phyloP scores from a whole-genome alignment of 2,888 invertebrate species.

The Tachina grossa region DNA sequence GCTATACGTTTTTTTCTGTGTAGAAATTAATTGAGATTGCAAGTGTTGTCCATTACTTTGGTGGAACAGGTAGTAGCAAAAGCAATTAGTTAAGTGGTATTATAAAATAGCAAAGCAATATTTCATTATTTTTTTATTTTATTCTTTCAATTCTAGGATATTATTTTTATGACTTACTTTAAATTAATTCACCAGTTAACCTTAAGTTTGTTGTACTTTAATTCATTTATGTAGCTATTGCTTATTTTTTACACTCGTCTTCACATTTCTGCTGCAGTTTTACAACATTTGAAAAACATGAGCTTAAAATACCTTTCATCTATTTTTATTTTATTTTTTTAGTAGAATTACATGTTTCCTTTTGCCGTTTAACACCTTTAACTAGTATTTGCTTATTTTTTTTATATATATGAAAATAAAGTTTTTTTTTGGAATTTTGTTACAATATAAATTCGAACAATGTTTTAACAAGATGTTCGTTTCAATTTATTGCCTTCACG shows the following conservation, averaged over 20 bases:
- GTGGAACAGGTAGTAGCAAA: not conserved
- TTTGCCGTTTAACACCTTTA: constrained; percentile 53
- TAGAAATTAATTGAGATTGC: not conserved
- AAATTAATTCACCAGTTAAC: not conserved
- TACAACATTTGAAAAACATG: not conserved
- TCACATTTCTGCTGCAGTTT: not conserved
- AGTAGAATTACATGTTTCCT: constrained; percentile 5
- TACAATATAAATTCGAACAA: constrained; percentile 65
- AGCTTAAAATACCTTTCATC: not conserved
- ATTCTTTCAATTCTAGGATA: not conserved
- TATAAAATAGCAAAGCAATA: not conserved
- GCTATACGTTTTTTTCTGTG: too few relatives aligned
- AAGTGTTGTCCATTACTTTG: constrained; percentile 17
- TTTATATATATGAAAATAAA: not conserved
- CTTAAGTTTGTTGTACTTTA: not conserved
- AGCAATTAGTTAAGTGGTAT: constrained; percentile 6
- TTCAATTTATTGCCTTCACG: constrained; percentile 68
- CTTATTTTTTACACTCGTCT: not conserved
- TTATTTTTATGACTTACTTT: not conserved
- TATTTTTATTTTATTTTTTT: not conserved
- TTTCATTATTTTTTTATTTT: not conserved
- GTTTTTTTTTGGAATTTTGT: constrained; percentile 46
- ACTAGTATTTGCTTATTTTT: not conserved
- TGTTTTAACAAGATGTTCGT: constrained; percentile 65
- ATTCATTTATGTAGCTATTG: not conserved